phyloP scores from a whole-genome alignment of 2,113 vertebrate species.

The Marcusenius ussheri region DNA sequence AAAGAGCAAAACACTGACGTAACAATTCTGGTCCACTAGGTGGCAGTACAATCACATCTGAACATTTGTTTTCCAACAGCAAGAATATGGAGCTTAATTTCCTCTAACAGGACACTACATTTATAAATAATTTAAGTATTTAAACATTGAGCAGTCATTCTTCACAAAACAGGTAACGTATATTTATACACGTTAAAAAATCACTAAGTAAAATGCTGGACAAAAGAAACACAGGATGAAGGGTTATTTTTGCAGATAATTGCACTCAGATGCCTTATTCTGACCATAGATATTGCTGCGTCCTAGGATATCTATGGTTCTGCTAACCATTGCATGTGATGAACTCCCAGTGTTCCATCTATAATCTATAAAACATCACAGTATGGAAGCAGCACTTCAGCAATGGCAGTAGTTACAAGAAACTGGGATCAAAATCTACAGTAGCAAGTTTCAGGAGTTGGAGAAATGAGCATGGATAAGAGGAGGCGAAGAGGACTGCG shows the following conservation, averaged over 20 bases:
- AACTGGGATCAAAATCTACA: conserved; percentile 40
- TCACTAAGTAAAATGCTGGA: conserved; percentile 46
- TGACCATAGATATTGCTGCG: conserved; percentile 30
- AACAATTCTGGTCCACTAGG: conserved; percentile 67
- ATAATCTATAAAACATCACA: conserved; percentile 45
- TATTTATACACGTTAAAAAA: conserved; percentile 60
- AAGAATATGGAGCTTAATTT: conserved; percentile 73
- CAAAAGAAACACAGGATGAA: conserved; percentile 45
- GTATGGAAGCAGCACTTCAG: conserved; percentile 45
- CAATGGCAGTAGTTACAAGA: conserved; percentile 50
- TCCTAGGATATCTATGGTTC: conserved; percentile 39
- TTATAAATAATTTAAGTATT: conserved; percentile 89
- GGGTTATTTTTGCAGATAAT: conserved; percentile 42
- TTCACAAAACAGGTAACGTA: conserved; percentile 67
- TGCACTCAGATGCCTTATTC: conserved; percentile 42
- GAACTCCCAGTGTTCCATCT: conserved; percentile 47
- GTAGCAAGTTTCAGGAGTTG: conserved; percentile 47
- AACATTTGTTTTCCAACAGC: conserved; percentile 65
- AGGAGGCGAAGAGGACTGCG: conserved; percentile 19
- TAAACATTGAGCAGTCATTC: conserved; percentile 77
- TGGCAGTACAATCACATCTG: conserved; percentile 74
- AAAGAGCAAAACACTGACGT: conserved; percentile 62
- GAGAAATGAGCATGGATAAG: neutral
- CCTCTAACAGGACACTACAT: conserved; percentile 69
- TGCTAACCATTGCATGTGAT: conserved; percentile 45